Evolutionary conservation across 2,113 vertebrate genomes (phyloP).

Genomic region (Notechis scutatus): DNA sequence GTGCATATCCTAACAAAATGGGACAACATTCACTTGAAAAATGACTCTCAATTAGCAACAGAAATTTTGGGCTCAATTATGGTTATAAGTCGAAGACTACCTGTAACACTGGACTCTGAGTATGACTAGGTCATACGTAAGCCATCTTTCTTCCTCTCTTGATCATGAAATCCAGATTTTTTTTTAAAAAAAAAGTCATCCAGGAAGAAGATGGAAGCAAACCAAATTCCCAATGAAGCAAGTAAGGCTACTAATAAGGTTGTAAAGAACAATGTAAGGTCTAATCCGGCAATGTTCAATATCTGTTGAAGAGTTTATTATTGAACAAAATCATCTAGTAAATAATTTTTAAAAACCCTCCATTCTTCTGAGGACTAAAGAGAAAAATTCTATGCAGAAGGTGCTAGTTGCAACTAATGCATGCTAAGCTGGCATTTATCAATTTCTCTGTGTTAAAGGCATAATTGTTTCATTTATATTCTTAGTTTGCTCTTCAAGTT

Average conservation of each 20-base stretch:
- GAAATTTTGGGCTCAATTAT: neutral
- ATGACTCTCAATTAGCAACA: neutral
- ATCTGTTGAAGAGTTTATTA: neutral
- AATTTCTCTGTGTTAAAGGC: neutral
- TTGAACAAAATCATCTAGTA: neutral
- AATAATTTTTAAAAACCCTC: neutral
- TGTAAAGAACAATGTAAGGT: neutral
- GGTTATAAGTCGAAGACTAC: neutral
- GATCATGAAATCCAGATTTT: neutral
- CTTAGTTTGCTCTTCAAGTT: neutral
- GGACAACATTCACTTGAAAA: neutral
- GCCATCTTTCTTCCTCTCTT: neutral
- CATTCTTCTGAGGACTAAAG: neutral
- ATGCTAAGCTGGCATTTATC: neutral
- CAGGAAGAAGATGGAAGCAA: neutral
- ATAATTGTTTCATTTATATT: neutral
- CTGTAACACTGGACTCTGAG: neutral
- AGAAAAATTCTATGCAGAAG: neutral
- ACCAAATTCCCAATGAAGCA: neutral
- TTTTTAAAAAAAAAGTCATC: neutral
- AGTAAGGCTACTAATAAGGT: neutral
- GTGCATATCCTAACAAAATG: neutral
- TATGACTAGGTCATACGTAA: no score
- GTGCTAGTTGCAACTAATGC: neutral
- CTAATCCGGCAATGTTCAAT: neutral